Percentiles rank a stretch among this genome's conserved stretches.
These are phyloP conservation scores for Agrotis puta DNA, from an alignment of 2,888 invertebrate genomes.

Conservation along the genomic window DNA sequence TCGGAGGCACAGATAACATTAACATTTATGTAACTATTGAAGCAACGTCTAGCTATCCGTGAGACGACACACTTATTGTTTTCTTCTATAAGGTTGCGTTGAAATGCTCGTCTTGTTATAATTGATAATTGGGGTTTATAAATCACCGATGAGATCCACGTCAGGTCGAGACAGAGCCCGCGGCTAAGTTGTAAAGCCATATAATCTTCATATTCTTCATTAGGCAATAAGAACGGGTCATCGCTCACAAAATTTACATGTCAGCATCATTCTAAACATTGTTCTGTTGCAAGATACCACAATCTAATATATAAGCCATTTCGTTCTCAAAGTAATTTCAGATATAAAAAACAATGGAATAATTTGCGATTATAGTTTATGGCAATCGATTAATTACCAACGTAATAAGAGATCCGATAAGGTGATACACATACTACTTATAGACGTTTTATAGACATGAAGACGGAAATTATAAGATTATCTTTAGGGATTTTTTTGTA, in stretches of 20 bases:
- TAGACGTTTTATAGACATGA: neutral
- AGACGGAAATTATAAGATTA: neutral
- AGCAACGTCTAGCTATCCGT: slow-evolving; percentile 42
- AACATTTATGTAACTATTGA: slow-evolving; percentile 51
- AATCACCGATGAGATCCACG: slow-evolving; percentile 54
- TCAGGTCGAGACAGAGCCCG: slow-evolving; percentile 50
- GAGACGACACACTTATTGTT: slow-evolving; percentile 56
- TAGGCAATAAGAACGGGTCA: slow-evolving; percentile 53
- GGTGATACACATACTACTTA: no score
- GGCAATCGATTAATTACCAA: slow-evolving; percentile 22
- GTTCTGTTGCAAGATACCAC: slow-evolving; percentile 46
- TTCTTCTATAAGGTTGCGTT: slow-evolving; percentile 43
- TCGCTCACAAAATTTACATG: slow-evolving; percentile 62
- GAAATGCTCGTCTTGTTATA: slow-evolving; percentile 49
- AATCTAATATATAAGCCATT: slow-evolving; percentile 28
- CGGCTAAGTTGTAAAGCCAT: slow-evolving; percentile 53
- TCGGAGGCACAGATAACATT: slow-evolving; percentile 35
- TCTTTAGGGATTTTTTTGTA: neutral
- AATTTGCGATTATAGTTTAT: slow-evolving; percentile 10
- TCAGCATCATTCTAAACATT: slow-evolving; percentile 50
- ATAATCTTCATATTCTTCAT: slow-evolving; percentile 61
- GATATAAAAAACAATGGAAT: neutral
- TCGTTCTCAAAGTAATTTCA: slow-evolving; percentile 32
- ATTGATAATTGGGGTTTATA: slow-evolving; percentile 62
- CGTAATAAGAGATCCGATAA: slow-evolving; percentile 3